A percentile compares a stretch with the other conserved stretches of the same genome.
Evolutionary conservation across 2,888 invertebrate genomes (phyloP).

Genomic region (Resseliella maxima): DNA sequence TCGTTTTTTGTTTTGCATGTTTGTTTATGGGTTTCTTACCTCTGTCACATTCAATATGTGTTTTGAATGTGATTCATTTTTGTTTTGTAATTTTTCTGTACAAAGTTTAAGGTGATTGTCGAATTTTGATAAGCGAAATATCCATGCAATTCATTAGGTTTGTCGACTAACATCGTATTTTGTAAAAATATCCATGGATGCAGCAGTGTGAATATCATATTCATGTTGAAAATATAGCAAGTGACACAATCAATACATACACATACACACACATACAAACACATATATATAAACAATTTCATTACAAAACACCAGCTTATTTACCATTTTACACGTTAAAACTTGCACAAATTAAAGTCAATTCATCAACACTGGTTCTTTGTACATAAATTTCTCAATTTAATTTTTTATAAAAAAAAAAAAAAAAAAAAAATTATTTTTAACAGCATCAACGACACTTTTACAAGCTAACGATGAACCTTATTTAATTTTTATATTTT

Average conservation of each 20-base stretch:
- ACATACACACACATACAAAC: slow-evolving; percentile 7
- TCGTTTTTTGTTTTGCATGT: slow-evolving; percentile 56
- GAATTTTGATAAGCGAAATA: not conserved
- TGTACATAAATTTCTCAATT: not conserved
- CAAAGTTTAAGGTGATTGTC: not conserved
- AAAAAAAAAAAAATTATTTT: no score
- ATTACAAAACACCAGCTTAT: no score
- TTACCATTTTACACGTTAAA: not conserved
- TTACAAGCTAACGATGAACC: not conserved
- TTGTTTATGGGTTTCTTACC: slow-evolving; percentile 23
- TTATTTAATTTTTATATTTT: not conserved
- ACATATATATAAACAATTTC: not conserved
- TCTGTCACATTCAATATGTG: no score
- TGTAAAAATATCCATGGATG: not conserved
- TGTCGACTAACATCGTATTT: not conserved
- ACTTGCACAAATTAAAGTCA: not conserved
- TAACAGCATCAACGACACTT: no score
- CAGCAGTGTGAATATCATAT: not conserved
- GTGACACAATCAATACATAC: slow-evolving; percentile 8
- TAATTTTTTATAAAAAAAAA: no score
- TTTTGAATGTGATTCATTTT: not conserved
- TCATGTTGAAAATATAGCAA: not conserved
- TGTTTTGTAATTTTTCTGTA: not conserved
- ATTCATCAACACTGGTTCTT: slow-evolving; percentile 19
- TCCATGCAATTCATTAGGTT: slow-evolving; percentile 8